Percentiles rank a stretch among this genome's conserved stretches.
Conservation (phyloP, 2,888 invertebrate species). For the Cryptocephalus moraei region DNA sequence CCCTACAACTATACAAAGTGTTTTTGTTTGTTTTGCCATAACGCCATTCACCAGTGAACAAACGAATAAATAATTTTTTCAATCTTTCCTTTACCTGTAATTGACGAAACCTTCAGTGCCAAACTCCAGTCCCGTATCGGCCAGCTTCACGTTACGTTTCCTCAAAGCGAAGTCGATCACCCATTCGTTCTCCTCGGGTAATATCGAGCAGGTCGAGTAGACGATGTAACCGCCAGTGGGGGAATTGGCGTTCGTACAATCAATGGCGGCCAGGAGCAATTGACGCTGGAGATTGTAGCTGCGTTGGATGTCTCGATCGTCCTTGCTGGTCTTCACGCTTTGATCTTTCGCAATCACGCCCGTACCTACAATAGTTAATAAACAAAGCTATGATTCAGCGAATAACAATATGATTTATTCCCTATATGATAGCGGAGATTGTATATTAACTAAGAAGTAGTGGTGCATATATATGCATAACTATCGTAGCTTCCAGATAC, state of each 20-base stretch:
- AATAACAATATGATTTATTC: no score
- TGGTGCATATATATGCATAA: no score
- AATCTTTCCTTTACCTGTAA: conserved; percentile 50
- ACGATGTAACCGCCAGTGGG: conserved; percentile 90
- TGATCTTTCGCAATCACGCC: conserved; percentile 97
- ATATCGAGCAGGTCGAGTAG: conserved; percentile 96
- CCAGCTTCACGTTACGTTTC: conserved; percentile 86
- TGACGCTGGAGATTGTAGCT: conserved; percentile 90
- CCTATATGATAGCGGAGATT: no score
- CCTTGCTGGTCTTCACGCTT: conserved; percentile 88
- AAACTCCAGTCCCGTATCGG: conserved; percentile 89
- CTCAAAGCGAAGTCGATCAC: conserved; percentile 92
- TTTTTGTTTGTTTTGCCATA: no score
- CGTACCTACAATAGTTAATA: conserved; percentile 45
- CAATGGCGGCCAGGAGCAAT: conserved; percentile 90
- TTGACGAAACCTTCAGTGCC: conserved; percentile 91
- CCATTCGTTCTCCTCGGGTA: conserved; percentile 98
- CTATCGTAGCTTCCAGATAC: no score
- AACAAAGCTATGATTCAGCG: no score
- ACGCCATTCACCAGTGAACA: no score
- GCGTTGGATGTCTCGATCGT: conserved; percentile 78
- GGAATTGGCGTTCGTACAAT: conserved; percentile 87
- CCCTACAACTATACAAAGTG: no score
- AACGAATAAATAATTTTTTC: no score
- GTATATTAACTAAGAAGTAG: neutral